phyloP scores from a whole-genome alignment of 2,797 vertebrate species.

The Tapera naevia region DNA sequence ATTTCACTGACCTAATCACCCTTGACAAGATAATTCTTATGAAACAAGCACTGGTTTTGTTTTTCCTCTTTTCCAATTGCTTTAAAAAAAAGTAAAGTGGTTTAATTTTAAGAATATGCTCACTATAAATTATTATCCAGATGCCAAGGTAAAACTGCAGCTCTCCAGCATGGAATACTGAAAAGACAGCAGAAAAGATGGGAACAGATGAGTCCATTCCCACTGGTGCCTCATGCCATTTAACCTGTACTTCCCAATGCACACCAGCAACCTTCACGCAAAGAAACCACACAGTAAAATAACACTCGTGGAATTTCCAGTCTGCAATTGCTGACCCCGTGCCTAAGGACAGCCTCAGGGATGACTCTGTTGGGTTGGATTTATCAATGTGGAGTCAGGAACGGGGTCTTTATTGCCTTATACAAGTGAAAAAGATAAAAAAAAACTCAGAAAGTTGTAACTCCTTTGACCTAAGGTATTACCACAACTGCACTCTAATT shows the following conservation, averaged over 20 bases:
- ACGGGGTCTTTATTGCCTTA: neutral
- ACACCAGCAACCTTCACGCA: neutral
- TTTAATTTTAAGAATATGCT: neutral
- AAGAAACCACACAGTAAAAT: neutral
- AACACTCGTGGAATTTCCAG: neutral
- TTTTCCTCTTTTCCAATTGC: neutral
- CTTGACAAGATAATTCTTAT: neutral
- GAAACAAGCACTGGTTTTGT: neutral
- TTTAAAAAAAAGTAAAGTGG: neutral
- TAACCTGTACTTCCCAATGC: neutral
- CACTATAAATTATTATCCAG: neutral
- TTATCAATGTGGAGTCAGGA: accelerated
- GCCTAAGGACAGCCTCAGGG: neutral
- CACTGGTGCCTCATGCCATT: neutral
- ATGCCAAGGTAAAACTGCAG: neutral
- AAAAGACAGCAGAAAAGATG: neutral
- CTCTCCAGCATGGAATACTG: neutral
- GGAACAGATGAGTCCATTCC: neutral
- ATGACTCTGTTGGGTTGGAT: neutral
- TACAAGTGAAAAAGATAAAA: neutral
- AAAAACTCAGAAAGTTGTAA: neutral
- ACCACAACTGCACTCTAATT: neutral
- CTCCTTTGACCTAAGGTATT: neutral
- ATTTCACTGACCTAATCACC: neutral
- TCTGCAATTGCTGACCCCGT: neutral